phyloP scores from a whole-genome alignment of 2,888 invertebrate genomes.

The Sisyra nigra region DNA sequence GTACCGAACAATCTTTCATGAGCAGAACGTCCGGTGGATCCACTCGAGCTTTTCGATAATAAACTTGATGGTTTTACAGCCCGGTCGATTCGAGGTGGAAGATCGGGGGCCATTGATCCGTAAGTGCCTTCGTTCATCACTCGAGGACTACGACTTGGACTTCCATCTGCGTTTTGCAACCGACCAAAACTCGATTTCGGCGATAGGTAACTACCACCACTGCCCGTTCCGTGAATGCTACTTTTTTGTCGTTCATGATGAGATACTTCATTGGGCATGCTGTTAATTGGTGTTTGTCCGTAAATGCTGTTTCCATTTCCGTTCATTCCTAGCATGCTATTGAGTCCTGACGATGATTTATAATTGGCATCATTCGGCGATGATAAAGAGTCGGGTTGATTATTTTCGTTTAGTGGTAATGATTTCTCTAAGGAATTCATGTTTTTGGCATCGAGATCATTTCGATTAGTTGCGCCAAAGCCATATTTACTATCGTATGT shows the following conservation, averaged over 20 bases:
- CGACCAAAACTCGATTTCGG: constrained; percentile 2
- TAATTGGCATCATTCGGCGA: constrained; percentile 1
- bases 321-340: constrained; percentile 15
- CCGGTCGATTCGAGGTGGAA: constrained; percentile 71
- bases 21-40: constrained; percentile 29
- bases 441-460: constrained; percentile 15
- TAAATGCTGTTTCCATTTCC: constrained; percentile 18
- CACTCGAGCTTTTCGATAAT: constrained; percentile 14
- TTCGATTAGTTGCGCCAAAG: constrained; percentile 31
- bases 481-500: constrained; percentile 44
- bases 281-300: not conserved
- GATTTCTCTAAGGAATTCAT: constrained; percentile 1
- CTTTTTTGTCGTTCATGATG: constrained; percentile 8
- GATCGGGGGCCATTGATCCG: constrained; percentile 46
- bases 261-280: not conserved
- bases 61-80: constrained; percentile 56
- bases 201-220: not conserved
- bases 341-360: not conserved
- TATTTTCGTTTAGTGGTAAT: constrained; percentile 1
- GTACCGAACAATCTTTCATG: constrained; percentile 57
- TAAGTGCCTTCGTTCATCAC: constrained; percentile 22
- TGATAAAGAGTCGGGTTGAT: constrained; percentile 1
- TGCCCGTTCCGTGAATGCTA: constrained; percentile 2
- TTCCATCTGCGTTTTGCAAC: constrained; percentile 8
- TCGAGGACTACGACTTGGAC: constrained; percentile 17